A percentile compares a stretch with the other conserved stretches of the same genome.
phyloP scores from a whole-genome alignment of 2,113 vertebrate genomes.

The Mormyrus iriodes region DNA sequence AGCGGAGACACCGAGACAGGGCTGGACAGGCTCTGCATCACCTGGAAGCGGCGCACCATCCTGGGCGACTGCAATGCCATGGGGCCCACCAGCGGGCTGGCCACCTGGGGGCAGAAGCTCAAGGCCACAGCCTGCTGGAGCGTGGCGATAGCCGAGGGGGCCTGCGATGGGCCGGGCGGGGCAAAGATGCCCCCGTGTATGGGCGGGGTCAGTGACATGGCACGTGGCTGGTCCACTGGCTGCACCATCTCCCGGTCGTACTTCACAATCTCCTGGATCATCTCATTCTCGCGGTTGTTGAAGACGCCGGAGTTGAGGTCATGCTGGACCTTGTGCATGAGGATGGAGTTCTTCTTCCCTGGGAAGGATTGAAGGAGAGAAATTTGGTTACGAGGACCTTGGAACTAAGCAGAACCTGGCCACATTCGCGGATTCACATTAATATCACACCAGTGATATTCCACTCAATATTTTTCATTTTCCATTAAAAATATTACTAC shows the following conservation, averaged over 20 bases:
- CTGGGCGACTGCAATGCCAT: slow-evolving; percentile 77
- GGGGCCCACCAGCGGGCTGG: slow-evolving; percentile 68
- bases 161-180: slow-evolving; percentile 57
- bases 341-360: slow-evolving; percentile 96
- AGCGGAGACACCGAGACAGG: slow-evolving; percentile 66
- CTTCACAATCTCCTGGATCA: slow-evolving; percentile 97
- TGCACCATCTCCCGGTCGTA: slow-evolving; percentile 97
- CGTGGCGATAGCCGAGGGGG: slow-evolving; percentile 82
- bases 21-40: slow-evolving; percentile 67
- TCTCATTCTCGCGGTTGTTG: slow-evolving; percentile 96
- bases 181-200: slow-evolving; percentile 46
- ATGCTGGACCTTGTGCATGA: slow-evolving; percentile 95
- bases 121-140: slow-evolving; percentile 92
- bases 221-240: slow-evolving; percentile 72
- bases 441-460: neutral
- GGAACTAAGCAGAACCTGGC: neutral
- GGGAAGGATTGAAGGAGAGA: slow-evolving; percentile 12
- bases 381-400: neutral
- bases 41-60: slow-evolving; percentile 77
- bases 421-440: neutral
- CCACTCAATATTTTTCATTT: neutral
- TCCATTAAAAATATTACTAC: neutral
- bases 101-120: slow-evolving; percentile 88
- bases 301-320: slow-evolving; percentile 93
- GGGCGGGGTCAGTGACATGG: slow-evolving; percentile 64